Conservation (phyloP, 2,113 vertebrate genomes). For the Gnathonemus longibarbis region DNA sequence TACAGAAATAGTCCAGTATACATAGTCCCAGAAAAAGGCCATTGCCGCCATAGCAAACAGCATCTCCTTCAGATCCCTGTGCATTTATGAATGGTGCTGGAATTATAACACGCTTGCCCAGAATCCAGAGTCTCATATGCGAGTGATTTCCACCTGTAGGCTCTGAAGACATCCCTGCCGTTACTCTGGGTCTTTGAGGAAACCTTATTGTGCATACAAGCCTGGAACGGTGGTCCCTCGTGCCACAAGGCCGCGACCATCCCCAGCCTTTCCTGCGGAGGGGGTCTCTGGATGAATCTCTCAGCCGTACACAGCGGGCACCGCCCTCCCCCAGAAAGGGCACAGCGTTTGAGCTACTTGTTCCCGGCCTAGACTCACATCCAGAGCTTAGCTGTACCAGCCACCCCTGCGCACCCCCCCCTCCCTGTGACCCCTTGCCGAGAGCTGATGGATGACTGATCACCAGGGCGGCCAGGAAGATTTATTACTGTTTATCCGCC, state of each 20-base stretch:
- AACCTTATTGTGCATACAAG: background rate
- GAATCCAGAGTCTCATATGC: background rate
- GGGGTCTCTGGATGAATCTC: background rate
- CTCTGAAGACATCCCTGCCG: background rate
- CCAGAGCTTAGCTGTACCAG: accelerated
- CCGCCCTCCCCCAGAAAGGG: background rate
- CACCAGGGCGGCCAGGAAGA: constrained; percentile 44
- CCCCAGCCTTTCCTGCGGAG: constrained; percentile 8
- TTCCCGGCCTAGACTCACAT: constrained; percentile 11
- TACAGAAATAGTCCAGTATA: background rate
- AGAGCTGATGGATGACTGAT: constrained; percentile 43
- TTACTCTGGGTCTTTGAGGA: background rate
- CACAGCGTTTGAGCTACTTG: background rate
- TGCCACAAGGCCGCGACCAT: background rate
- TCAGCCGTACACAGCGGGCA: background rate
- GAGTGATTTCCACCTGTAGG: background rate
- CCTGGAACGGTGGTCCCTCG: background rate
- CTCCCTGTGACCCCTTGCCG: constrained; percentile 26
- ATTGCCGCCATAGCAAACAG: background rate
- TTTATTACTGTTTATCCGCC: constrained; percentile 50
- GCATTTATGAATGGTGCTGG: background rate
- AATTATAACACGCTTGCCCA: background rate
- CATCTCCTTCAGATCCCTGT: background rate
- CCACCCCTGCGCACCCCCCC: constrained; percentile 12
- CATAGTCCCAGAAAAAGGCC: background rate